These are phyloP conservation scores for Petrocephalus microphthalmus DNA, from an alignment of 2,113 vertebrate species.

Conservation along the genomic window DNA sequence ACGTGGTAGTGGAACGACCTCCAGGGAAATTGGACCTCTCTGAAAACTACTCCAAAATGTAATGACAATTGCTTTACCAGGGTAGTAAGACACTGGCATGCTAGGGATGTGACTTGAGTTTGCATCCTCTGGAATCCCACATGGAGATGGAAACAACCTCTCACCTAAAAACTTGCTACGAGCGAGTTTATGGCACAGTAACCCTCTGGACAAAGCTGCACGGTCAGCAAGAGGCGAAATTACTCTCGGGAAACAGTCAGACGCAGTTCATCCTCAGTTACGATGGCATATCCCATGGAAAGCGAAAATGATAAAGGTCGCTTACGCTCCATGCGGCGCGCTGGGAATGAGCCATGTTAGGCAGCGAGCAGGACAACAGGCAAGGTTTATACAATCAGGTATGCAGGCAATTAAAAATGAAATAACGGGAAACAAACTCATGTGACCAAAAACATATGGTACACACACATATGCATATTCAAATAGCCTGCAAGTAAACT, in stretches of 20 bases:
- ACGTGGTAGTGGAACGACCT: background rate
- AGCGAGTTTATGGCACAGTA: background rate
- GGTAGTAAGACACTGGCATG: background rate
- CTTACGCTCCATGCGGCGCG: background rate
- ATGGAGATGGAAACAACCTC: background rate
- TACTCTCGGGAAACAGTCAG: background rate
- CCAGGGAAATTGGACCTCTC: background rate
- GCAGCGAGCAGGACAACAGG: background rate
- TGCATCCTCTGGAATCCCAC: background rate
- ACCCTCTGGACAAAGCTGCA: background rate
- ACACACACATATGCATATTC: background rate
- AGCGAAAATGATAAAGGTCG: background rate
- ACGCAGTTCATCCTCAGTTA: background rate
- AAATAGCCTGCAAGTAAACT: background rate
- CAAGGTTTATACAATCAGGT: background rate
- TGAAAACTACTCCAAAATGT: background rate
- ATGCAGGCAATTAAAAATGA: background rate
- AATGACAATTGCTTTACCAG: conserved; percentile 1
- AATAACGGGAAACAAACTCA: background rate
- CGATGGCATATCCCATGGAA: background rate
- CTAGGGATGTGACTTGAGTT: background rate
- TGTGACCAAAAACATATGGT: background rate
- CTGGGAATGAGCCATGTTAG: background rate
- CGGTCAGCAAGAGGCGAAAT: background rate
- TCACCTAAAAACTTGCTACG: background rate